Conservation (phyloP, 1,140 invertebrate genomes). For the Oncopodura yosiiana region DNA sequence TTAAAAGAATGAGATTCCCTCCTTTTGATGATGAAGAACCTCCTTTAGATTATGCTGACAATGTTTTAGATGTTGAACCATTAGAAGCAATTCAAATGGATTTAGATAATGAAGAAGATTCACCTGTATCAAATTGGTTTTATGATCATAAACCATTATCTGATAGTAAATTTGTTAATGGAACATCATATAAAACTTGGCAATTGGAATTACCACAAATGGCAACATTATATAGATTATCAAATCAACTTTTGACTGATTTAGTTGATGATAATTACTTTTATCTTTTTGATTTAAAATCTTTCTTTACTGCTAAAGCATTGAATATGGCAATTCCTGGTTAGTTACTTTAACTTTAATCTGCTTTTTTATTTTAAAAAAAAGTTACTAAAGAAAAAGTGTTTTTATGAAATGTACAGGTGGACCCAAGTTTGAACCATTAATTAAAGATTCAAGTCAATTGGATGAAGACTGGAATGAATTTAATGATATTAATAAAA, state of each 20-base stretch:
- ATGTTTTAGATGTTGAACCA: constrained; percentile 97
- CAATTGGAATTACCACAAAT: constrained; percentile 89
- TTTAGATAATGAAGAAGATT: constrained; percentile 91
- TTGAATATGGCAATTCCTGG: constrained; percentile 99
- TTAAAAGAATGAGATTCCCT: constrained; percentile 98
- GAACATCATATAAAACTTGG: constrained; percentile 93
- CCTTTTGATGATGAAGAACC: constrained; percentile 99
- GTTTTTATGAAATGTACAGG: too few species aligned
- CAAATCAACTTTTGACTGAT: constrained; percentile 97
- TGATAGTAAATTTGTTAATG: constrained; percentile 87
- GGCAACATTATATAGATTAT: constrained; percentile 92
- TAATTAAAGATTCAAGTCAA: constrained; percentile 94
- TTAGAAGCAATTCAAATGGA: constrained; percentile 99
- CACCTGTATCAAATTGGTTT: constrained; percentile 84
- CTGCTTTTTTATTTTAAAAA: too few species aligned
- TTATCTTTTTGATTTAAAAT: constrained; percentile 97
- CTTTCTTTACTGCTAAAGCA: constrained; percentile 99
- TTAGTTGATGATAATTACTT: constrained; percentile 98
- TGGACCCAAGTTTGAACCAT: constrained; percentile 97
- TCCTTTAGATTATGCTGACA: constrained; percentile 97
- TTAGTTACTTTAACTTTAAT: too few species aligned
- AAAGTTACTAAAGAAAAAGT: too few species aligned
- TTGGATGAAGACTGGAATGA: constrained; percentile 99
- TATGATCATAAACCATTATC: constrained; percentile 96
- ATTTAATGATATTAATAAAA: constrained; percentile 99